Evolutionary conservation across 2,888 invertebrate species (phyloP).

Genomic region (Ophraella communa): DNA sequence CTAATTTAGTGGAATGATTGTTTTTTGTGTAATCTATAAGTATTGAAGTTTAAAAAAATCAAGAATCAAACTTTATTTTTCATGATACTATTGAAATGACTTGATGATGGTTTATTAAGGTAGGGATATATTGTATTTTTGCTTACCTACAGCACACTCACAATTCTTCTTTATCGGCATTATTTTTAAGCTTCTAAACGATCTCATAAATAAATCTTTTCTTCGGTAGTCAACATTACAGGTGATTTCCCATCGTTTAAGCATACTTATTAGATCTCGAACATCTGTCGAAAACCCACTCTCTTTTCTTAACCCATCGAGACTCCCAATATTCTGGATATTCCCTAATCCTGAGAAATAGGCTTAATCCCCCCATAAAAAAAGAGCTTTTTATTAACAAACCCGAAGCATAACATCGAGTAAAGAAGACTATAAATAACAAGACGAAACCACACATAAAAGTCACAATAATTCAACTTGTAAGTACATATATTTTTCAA

Average conservation of each 20-base stretch:
- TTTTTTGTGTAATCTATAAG: no score
- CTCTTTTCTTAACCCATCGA: slow-evolving; percentile 3
- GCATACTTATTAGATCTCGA: slow-evolving; percentile 8
- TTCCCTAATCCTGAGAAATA: slow-evolving; percentile 18
- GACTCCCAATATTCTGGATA: slow-evolving; percentile 21
- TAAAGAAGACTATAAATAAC: slow-evolving; percentile 20
- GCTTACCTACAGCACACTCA: background rate
- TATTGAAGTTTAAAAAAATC: no score
- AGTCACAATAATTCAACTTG: slow-evolving; percentile 22
- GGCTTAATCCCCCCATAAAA: slow-evolving; percentile 19
- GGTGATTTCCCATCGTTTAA: background rate
- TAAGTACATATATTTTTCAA: slow-evolving; percentile 25
- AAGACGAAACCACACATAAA: slow-evolving; percentile 6
- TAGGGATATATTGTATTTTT: no score
- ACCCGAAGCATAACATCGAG: slow-evolving; percentile 4
- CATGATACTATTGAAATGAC: no score
- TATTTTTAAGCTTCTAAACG: background rate
- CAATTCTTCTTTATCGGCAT: background rate
- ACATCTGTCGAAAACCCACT: slow-evolving; percentile 20
- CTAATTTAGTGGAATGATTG: no score
- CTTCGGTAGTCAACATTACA: background rate
- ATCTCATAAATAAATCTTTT: background rate
- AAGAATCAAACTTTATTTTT: no score
- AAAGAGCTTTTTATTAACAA: slow-evolving; percentile 24
- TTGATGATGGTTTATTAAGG: no score